Evolutionary conservation across 92 coral and sea anemone species (phyloP).

Genomic region (Parazoanthus darwini): DNA sequence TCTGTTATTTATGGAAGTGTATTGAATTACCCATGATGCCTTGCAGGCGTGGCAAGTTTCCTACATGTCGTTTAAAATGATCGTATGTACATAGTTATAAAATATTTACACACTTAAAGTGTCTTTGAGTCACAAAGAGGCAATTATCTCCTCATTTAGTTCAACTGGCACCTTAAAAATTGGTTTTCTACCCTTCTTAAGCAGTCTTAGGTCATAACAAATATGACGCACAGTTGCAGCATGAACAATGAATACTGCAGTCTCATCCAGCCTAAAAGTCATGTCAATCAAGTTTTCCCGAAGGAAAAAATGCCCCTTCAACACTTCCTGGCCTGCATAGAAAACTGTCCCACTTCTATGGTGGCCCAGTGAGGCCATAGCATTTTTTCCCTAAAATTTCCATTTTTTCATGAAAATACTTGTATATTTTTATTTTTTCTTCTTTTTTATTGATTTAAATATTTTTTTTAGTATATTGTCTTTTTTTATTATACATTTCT

Average conservation of each 20-base stretch:
- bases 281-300: not conserved
- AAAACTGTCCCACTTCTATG: too few relatives aligned
- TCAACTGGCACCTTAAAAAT: conserved; percentile 45
- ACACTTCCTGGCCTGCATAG: not conserved
- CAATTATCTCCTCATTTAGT: conserved; percentile 43
- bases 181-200: conserved; percentile 53
- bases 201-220: conserved; percentile 41
- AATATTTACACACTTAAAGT: not conserved
- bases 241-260: conserved; percentile 21
- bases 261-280: not conserved
- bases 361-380: too few relatives aligned
- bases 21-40: conserved; percentile 11
- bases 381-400: too few relatives aligned
- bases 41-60: conserved; percentile 2
- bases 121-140: conserved; percentile 42
- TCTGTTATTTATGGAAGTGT: not conserved
- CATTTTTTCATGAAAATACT: too few relatives aligned
- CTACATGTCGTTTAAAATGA: conserved; percentile 1
- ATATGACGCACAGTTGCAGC: conserved; percentile 37
- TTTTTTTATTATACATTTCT: too few relatives aligned
- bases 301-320: not conserved
- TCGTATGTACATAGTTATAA: not conserved
- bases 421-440: too few relatives aligned
- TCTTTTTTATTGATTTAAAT: too few relatives aligned
- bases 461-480: too few relatives aligned